Evolutionary conservation across 92 coral and sea anemone genomes (phyloP).

Genomic region (Desmophyllum pertusum): DNA sequence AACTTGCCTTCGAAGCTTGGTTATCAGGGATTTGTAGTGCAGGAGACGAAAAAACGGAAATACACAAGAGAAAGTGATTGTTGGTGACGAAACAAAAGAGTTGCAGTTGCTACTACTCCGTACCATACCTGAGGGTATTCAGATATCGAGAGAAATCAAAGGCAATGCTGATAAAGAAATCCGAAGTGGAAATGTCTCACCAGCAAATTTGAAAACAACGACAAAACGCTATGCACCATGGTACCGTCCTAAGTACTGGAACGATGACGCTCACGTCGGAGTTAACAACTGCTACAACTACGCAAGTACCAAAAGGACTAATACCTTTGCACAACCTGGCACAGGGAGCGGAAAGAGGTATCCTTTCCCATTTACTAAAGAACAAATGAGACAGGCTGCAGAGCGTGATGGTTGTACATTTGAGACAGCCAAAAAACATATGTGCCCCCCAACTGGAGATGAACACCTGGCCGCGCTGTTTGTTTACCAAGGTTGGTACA

Average conservation of each 20-base stretch:
- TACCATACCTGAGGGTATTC: not conserved
- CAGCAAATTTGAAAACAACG: not conserved
- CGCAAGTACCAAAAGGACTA: not conserved
- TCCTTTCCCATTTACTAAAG: not conserved
- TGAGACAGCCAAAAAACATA: not conserved
- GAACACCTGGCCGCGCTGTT: not conserved
- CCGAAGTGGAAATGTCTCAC: not conserved
- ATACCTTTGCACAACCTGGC: slow-evolving; percentile 15
- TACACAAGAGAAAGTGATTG: not conserved
- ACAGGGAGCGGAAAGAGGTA: not conserved
- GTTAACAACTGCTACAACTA: slow-evolving; percentile 10
- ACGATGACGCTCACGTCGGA: not conserved
- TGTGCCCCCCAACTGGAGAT: not conserved
- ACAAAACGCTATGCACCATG: not conserved
- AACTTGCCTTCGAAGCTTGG: not conserved
- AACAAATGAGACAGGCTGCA: not conserved
- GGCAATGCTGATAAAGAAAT: not conserved
- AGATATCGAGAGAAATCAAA: not conserved
- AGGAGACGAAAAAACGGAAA: not conserved
- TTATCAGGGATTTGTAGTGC: not conserved
- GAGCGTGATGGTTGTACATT: not conserved
- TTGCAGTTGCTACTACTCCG: not conserved
- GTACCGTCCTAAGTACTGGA: not conserved
- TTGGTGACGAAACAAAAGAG: not conserved
- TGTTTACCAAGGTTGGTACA: too few relatives aligned